Conservation (phyloP, 2,113 vertebrate species). For the Canis aureus region DNA sequence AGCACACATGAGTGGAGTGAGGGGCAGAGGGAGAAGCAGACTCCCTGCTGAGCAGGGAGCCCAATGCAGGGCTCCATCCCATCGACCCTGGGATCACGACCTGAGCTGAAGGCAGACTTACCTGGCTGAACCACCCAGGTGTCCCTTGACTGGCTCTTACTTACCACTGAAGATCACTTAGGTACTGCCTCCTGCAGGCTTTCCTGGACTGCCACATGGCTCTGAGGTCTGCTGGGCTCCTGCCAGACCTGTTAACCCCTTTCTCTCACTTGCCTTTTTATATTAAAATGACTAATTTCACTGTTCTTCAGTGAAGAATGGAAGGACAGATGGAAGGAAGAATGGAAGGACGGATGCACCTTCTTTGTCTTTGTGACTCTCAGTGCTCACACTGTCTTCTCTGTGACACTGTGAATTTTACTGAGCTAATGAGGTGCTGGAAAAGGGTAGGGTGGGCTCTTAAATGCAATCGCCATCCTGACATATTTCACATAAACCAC, state of each 20-base stretch:
- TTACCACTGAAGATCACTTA: background rate
- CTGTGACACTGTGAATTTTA: background rate
- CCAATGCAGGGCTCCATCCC: too few species aligned
- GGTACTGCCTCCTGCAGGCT: background rate
- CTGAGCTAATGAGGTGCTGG: background rate
- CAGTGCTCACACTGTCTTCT: background rate
- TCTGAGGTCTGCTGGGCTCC: background rate
- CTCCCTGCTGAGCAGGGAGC: too few species aligned
- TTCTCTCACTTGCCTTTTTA: background rate
- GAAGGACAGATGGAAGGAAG: background rate
- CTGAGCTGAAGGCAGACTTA: too few species aligned
- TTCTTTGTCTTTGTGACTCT: background rate
- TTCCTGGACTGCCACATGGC: background rate
- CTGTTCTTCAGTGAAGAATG: background rate
- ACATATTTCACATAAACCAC: background rate
- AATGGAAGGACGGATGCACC: background rate
- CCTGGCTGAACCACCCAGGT: too few species aligned
- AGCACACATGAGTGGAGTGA: too few species aligned
- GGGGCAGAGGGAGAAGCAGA: too few species aligned
- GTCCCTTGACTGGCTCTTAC: background rate
- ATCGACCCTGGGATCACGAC: too few species aligned
- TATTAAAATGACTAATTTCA: background rate
- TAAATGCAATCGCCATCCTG: background rate
- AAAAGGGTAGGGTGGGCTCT: background rate
- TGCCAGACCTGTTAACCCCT: background rate